Percentiles rank a stretch among this genome's conserved stretches.
Conservation (phyloP, 2,888 invertebrate genomes). For the Willowsia nigromaculata region DNA sequence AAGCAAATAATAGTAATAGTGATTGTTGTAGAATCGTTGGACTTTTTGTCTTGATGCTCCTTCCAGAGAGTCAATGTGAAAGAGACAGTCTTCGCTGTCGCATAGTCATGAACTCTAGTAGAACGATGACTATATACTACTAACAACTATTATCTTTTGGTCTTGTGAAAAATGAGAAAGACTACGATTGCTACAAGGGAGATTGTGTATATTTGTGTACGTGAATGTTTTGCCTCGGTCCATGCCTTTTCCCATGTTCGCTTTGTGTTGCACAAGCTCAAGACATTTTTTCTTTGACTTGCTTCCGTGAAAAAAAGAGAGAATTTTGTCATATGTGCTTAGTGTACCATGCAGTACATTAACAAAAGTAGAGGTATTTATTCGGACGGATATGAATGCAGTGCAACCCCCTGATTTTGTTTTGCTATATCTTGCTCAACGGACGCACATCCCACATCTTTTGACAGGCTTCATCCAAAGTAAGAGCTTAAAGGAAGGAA, state of each 20-base stretch:
- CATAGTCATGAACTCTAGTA: background rate
- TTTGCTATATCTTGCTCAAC: background rate
- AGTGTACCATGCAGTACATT: background rate
- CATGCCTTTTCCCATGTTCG: conserved; percentile 35
- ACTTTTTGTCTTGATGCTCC: conserved; percentile 47
- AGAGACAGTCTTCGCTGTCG: background rate
- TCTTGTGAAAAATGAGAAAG: background rate
- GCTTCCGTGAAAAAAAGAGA: background rate
- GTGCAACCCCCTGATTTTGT: conserved; percentile 43
- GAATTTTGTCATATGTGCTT: background rate
- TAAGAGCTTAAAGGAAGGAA: background rate
- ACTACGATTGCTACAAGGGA: conserved; percentile 25
- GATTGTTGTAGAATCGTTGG: conserved; percentile 63
- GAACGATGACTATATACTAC: conserved; percentile 7
- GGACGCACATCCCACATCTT: conserved; percentile 24
- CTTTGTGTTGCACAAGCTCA: background rate
- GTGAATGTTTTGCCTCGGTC: conserved; percentile 44
- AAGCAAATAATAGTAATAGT: conserved; percentile 52
- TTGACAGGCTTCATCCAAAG: conserved; percentile 44
- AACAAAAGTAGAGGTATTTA: conserved; percentile 32
- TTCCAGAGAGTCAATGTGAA: conserved; percentile 16
- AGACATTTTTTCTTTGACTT: conserved; percentile 27
- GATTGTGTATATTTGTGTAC: conserved; percentile 24
- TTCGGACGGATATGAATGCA: conserved; percentile 24
- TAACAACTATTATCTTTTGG: conserved; percentile 57